Evolutionary conservation across 2,888 invertebrate species (phyloP).

Genomic region (Idaea biselata): DNA sequence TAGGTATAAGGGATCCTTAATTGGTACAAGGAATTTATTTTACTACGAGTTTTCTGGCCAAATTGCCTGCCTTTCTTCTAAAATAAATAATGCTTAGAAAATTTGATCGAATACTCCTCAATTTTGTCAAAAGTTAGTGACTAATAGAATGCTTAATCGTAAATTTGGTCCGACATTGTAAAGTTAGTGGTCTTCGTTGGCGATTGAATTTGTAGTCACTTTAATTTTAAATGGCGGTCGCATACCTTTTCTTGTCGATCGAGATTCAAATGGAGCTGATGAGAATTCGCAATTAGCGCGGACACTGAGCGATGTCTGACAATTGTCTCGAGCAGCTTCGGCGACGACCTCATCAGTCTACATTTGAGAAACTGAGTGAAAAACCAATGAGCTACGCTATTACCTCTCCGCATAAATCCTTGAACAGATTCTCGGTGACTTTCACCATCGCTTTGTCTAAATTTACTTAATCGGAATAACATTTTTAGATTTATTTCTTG

Average conservation of each 20-base stretch:
- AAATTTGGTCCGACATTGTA: constrained; percentile 4
- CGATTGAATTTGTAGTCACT: constrained; percentile 41
- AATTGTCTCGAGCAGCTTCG: constrained; percentile 68
- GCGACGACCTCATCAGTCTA: constrained; percentile 71
- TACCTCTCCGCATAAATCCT: constrained; percentile 66
- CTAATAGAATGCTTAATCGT: constrained; percentile 16
- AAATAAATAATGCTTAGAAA: constrained; percentile 32
- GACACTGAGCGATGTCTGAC: constrained; percentile 76
- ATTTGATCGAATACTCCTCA: constrained; percentile 24
- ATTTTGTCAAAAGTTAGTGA: constrained; percentile 18
- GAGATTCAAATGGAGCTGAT: constrained; percentile 74
- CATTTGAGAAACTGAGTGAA: constrained; percentile 75
- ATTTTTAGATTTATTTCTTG: background rate
- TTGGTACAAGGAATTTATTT: constrained; percentile 70
- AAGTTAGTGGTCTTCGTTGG: constrained; percentile 3
- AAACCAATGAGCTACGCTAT: constrained; percentile 76
- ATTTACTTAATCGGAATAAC: background rate
- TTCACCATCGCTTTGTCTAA: constrained; percentile 2
- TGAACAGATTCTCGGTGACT: constrained; percentile 38
- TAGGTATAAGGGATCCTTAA: constrained; percentile 71
- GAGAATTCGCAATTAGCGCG: constrained; percentile 76
- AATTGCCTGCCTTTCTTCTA: constrained; percentile 37
- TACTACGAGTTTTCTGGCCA: constrained; percentile 49
- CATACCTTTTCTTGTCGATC: constrained; percentile 57
- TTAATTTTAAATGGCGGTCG: constrained; percentile 57